Evolutionary conservation across 2,888 invertebrate genomes (phyloP), one percentile per base, ranked within the genome.

Genomic region (Bugulina stolonifera): DNA sequence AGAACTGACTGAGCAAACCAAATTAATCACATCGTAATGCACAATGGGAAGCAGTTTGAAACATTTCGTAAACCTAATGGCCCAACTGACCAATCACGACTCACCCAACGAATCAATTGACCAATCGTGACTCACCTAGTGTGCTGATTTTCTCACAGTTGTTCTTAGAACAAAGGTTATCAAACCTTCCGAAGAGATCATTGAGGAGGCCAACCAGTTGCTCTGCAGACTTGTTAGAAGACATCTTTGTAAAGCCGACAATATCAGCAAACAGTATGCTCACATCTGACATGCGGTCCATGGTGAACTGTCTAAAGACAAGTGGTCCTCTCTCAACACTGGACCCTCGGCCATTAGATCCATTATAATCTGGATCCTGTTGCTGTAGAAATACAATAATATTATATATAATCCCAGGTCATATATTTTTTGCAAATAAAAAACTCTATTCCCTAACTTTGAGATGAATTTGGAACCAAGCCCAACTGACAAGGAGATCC

Each of bases 121-220:
- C n/a, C n/a, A n/a, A n/a, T n/a, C n/a, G n/a, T n/a, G n/a, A n/a
- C n/a, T 87, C 97, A 90, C 86, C 97, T 72, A 98, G 87, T 0
- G 97, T 98, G 54, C 94, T 94, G 80, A 98, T 98, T 85, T 98
- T 98, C 84, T 98, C 97, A 85, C 97, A 95, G 72, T 93, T 93
- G 81, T 91, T 91, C 75, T 90, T 87, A 75, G 90, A 89, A 83
- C 97, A 97, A 70, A 98, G 87, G 77, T 91, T 90, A 82, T 96
- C 96, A 84, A 96, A 96, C 75, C 96, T 88, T 81, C 95, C 96
- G 85, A 98, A 98, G 73, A 98, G 87, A 86, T 96, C 95, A 84
- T 97, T 97, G 73, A 98, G 87, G 80, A 98, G 92, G 80, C 91
- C 93, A 18, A 98, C 97, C 78, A 98, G 87, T 85, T 95, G 93